Conservation (phyloP, 2,888 invertebrate genomes). For the Plebejus argus region DNA sequence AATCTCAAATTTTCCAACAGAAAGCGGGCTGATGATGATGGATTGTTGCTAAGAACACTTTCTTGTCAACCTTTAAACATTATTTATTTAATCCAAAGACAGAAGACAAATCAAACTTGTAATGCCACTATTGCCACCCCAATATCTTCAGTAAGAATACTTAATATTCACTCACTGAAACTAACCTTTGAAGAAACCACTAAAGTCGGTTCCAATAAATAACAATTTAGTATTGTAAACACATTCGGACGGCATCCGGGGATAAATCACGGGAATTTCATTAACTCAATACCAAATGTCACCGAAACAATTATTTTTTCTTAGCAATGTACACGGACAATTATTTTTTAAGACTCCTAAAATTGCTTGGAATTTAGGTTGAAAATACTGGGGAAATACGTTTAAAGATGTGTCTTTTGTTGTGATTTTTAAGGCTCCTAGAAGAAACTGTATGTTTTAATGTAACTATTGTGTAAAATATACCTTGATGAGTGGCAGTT, state of each 20-base stretch:
- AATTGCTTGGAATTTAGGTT: background rate
- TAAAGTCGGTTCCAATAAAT: background rate
- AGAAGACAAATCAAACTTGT: too few species aligned
- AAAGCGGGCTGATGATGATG: too few species aligned
- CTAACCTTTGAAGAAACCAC: background rate
- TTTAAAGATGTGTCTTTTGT: background rate
- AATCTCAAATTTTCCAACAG: too few species aligned
- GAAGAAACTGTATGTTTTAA: too few species aligned
- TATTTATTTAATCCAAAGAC: too few species aligned
- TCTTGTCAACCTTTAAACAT: too few species aligned
- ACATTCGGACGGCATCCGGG: background rate
- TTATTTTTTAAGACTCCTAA: background rate
- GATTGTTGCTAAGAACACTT: too few species aligned
- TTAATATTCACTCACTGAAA: background rate
- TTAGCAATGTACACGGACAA: background rate
- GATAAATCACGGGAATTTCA: slow-evolving; percentile 20
- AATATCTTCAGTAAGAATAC: background rate
- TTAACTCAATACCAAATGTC: slow-evolving; percentile 3
- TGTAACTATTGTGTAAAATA: too few species aligned
- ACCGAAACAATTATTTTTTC: background rate
- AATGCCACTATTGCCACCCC: background rate
- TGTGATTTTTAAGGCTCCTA: too few species aligned
- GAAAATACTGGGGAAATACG: background rate
- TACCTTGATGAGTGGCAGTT: too few species aligned
- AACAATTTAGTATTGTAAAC: background rate